Conservation (phyloP, 2,888 invertebrate genomes). For the Iphiclides podalirius region DNA sequence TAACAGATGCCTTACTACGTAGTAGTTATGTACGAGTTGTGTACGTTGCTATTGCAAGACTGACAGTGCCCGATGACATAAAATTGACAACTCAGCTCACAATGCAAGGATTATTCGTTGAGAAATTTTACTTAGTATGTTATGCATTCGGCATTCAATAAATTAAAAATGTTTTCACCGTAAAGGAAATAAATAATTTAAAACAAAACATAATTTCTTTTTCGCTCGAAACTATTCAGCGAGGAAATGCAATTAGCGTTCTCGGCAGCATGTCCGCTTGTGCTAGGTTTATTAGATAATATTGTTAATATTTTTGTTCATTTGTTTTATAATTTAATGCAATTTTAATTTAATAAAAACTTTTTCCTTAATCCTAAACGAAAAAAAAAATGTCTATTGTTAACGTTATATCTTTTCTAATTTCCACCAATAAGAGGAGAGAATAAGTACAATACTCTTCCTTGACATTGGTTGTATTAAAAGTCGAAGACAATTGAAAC, state of each 20-base stretch:
- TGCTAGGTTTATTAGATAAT: too few species aligned
- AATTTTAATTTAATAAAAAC: too few species aligned
- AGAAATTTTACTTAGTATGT: neutral
- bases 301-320: neutral
- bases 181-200: too few species aligned
- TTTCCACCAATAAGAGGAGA: constrained; percentile 3
- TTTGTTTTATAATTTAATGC: neutral
- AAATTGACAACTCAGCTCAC: constrained; percentile 17
- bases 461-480: constrained; percentile 8
- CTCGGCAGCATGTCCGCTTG: too few species aligned
- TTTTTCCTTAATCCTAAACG: too few species aligned
- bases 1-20: constrained; percentile 55
- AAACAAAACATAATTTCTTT: neutral
- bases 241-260: too few species aligned
- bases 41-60: constrained; percentile 5
- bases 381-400: too few species aligned
- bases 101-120: neutral
- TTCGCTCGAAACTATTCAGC: too few species aligned
- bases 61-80: neutral
- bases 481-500: neutral
- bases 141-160: neutral
- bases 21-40: constrained; percentile 24
- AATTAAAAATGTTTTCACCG: neutral
- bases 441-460: neutral
- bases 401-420: neutral